Percentiles rank a stretch among this genome's conserved stretches.
Conservation (phyloP, 2,888 invertebrate species). For the Agonopterix subpropinquella region DNA sequence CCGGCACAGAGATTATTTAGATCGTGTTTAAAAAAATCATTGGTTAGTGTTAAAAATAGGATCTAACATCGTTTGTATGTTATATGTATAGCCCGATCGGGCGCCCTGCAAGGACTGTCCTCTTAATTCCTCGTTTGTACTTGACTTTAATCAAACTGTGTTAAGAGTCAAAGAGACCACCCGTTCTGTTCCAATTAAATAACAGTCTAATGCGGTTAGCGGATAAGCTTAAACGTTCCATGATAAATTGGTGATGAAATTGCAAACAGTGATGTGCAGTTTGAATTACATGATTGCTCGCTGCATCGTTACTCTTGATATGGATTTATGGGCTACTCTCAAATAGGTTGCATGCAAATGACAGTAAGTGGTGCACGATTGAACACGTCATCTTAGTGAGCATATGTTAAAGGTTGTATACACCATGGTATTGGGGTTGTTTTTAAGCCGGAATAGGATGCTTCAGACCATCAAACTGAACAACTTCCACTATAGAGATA, state of each 20-base stretch:
- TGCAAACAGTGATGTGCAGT: conserved; percentile 59
- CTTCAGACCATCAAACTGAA: too few species aligned
- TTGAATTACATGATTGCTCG: conserved; percentile 61
- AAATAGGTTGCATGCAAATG: conserved; percentile 15
- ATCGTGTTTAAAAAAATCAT: too few species aligned
- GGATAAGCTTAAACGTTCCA: conserved; percentile 26
- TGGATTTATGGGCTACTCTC: conserved; percentile 56
- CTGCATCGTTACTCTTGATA: conserved; percentile 57
- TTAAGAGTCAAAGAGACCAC: not conserved
- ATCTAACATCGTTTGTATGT: too few species aligned
- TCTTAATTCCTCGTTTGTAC: too few species aligned
- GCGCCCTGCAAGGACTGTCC: not conserved
- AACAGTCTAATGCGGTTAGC: conserved; percentile 34
- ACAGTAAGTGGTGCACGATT: not conserved
- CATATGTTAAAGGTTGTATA: too few species aligned
- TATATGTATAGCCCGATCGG: too few species aligned
- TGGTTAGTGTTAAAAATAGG: not conserved
- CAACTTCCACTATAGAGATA: too few species aligned
- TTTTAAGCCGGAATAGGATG: too few species aligned
- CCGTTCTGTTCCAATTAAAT: conserved; percentile 28
- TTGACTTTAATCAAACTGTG: too few species aligned
- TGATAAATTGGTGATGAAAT: conserved; percentile 43
- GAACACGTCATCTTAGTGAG: too few species aligned
- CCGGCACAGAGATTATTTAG: too few species aligned
- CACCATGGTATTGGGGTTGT: too few species aligned